Evolutionary conservation across 2,888 invertebrate genomes (phyloP).

Genomic region (Prosopocoilus inquinatus): DNA sequence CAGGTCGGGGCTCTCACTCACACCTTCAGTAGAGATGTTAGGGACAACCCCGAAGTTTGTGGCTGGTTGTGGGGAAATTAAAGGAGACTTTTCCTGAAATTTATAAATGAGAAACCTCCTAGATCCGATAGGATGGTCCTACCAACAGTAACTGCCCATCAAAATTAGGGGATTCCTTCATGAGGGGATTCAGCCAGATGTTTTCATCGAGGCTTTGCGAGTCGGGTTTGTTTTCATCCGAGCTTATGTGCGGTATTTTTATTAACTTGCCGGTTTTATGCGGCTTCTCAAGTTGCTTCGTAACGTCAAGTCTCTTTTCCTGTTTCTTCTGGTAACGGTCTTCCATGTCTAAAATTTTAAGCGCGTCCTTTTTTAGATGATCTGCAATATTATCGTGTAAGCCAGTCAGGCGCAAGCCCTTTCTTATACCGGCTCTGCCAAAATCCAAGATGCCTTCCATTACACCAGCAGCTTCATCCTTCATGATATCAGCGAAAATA

Average conservation of each 20-base stretch:
- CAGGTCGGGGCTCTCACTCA: slow-evolving; percentile 52
- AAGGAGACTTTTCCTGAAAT: slow-evolving; percentile 5
- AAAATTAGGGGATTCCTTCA: slow-evolving; percentile 38
- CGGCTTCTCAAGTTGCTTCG: neutral
- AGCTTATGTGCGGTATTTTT: slow-evolving; percentile 28
- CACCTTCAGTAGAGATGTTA: slow-evolving; percentile 26
- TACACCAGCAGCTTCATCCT: slow-evolving; percentile 66
- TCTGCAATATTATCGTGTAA: slow-evolving; percentile 54
- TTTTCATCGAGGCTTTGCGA: slow-evolving; percentile 30
- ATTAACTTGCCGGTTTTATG: slow-evolving; percentile 21
- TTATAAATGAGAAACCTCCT: neutral
- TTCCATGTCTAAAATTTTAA: slow-evolving; percentile 12
- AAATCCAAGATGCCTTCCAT: slow-evolving; percentile 64
- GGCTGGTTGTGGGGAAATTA: neutral
- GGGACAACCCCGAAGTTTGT: slow-evolving; percentile 17
- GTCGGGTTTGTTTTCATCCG: slow-evolving; percentile 22
- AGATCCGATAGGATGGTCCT: slow-evolving; percentile 17
- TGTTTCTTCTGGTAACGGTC: no score
- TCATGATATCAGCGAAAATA: neutral
- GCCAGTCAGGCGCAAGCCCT: slow-evolving; percentile 59
- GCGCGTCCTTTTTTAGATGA: neutral
- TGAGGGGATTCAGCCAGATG: slow-evolving; percentile 46
- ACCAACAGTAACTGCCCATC: slow-evolving; percentile 42
- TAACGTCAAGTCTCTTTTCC: no score
- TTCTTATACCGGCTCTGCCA: slow-evolving; percentile 61